These are phyloP conservation scores for Trichosurus vulpecula DNA, from an alignment of 2,797 vertebrate species.

Conservation along the genomic window DNA sequence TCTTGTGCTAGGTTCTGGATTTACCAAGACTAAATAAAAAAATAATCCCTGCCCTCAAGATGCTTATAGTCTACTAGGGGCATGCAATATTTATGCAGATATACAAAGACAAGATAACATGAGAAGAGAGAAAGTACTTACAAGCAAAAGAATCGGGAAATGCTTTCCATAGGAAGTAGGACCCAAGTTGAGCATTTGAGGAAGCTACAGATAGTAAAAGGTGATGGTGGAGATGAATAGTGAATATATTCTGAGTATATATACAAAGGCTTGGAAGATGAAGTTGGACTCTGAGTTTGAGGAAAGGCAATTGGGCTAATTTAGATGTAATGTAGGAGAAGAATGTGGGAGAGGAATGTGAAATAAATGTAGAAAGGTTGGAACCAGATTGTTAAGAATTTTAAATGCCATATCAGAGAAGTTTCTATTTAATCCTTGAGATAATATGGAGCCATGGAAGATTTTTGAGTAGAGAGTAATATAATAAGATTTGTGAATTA, in stretches of 20 bases:
- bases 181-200: not conserved
- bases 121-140: not conserved
- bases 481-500: not conserved
- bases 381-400: not conserved
- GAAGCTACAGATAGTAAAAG: not conserved
- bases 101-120: not conserved
- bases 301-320: not conserved
- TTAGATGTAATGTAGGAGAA: not conserved
- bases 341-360: not conserved
- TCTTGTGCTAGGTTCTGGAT: not conserved
- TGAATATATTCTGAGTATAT: not conserved
- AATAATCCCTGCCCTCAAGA: not conserved
- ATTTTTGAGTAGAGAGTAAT: not conserved
- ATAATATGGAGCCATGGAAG: not conserved
- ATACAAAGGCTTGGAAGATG: not conserved
- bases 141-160: not conserved
- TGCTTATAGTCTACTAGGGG: not conserved
- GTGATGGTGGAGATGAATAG: not conserved
- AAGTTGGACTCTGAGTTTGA: not conserved
- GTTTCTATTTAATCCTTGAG: not conserved
- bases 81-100: not conserved
- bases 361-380: not conserved
- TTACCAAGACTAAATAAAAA: not conserved
- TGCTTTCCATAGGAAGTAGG: not conserved
- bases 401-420: not conserved